Base-by-base conservation (phyloP, 2,113 vertebrate species). In the Pygoscelis adeliae region DNA sequence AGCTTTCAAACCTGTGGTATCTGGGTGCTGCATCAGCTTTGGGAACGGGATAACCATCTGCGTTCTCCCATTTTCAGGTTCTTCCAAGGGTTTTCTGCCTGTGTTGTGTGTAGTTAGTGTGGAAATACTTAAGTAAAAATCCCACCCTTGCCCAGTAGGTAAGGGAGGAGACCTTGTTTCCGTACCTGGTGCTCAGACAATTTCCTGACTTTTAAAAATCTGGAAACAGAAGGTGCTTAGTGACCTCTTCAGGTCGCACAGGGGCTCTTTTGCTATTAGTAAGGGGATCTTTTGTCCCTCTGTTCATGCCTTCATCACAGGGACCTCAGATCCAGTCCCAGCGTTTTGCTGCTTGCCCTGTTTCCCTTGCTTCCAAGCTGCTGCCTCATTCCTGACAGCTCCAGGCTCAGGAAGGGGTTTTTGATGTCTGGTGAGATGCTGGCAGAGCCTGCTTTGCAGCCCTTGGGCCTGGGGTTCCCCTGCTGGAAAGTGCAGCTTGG, bases 371-470 rank as follows among this genome's bases (percentile, higher is more conserved):
- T 91, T 87, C 61, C 66, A 69, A 63, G 56, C 84, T 89, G 52
- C 70, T 74, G 81, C 74, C 61, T 91, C 44, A 6, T 83, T 96
- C 53, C 84, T 76, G 66, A 69, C 49, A 56, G 87, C 93, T 86
- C 46, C 71, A 80, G 85, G 79, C 95, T 86, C 82, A 86, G 82
- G 53, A 81, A 72, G 27, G 27, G 47, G 74, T 66, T 93, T 97
- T 95, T 97, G 92, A 91, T 90, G 82, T 85, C 78, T 96, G 89
- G 26, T 79, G 82, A 62, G 93, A 42, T 65, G 87, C 87, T 96
- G 92, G 92, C 87, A 89, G 58, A 94, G 84, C 27, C 40, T 78
- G 61, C 73, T 91, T 61, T 14, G 11, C 62, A 76, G 66, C 74
- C 87, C 69, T 20, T 58, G 69, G 77, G 81, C 87, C 40, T 91